Base-by-base conservation (phyloP, 2,113 vertebrate species). In the Boleophthalmus pectinirostris region DNA sequence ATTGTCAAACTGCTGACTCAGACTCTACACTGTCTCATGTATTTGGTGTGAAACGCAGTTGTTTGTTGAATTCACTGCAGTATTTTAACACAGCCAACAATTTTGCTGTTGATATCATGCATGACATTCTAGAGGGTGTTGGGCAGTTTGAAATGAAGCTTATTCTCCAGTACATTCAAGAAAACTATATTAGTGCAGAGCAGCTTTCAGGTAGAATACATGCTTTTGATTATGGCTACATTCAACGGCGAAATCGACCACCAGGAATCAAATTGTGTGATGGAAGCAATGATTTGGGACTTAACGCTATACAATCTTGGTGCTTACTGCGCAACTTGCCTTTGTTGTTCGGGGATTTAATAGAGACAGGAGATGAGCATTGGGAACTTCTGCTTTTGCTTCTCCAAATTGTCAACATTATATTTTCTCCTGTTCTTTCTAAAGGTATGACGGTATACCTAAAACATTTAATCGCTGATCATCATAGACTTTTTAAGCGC, bases 341-440 rank as follows among this genome's bases (percentile, higher is more conserved):
- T 14, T 51, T 73, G 24, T 3, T 86, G 53, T 86, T 84, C 76
- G 81, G 83, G 33, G 72, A 85, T 78, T 54, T 83, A 6, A 11
- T 80, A 0, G 1, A 75, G 11, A 65, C 2, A 72, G 35, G 75
- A 47, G 64, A 80, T 66, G 23, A 75, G 11, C 23, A 77, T n/a
- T 86, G 79, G 74, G 56, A 69, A 60, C 65, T 81, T 14, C 21
- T 81, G n/a, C 11, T 83, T 16, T 66, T 79, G 5, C 61, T 83
- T 29, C n/a, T 80, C 3, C 68, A 85, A 21, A 80, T 83, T 20
- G 66, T 79, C 2, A 86, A 75, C 2, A 73, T 74, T 46, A 49
- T 76, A 15, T 80, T 77, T 75, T 82, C 73, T 21, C 68, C 69
- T 15, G 20, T 70, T 21, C 2, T 80, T 3, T 35, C 68, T 20